phyloP scores from a whole-genome alignment of 2,113 vertebrate genomes.

The Jacana jacana region DNA sequence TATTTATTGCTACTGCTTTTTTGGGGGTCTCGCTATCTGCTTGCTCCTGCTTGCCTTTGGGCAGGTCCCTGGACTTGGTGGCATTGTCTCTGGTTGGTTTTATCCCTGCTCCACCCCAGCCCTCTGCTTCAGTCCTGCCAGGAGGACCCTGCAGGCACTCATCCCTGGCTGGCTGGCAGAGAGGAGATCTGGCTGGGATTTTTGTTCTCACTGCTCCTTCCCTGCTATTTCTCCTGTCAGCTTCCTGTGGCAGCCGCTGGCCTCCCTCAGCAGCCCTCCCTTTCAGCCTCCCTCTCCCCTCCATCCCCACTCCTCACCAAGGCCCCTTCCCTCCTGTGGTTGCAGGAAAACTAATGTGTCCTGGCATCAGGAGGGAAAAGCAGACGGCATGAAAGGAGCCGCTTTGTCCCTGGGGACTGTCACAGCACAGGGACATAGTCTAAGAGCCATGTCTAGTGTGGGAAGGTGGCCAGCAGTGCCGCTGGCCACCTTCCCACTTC shows the following conservation, averaged over 20 bases:
- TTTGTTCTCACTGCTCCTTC: not conserved
- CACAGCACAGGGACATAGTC: accelerated
- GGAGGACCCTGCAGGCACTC: not conserved
- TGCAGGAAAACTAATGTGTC: not conserved
- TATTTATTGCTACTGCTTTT: not conserved
- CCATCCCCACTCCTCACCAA: no score
- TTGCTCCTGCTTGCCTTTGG: not conserved
- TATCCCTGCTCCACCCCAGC: accelerated
- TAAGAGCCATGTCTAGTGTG: accelerated
- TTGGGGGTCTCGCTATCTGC: not conserved
- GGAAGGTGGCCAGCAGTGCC: not conserved
- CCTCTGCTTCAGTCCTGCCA: not conserved
- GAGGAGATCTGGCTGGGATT: not conserved
- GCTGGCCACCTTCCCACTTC: not conserved
- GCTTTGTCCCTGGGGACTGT: not conserved
- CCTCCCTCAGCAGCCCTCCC: not conserved
- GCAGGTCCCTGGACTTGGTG: not conserved
- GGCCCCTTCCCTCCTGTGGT: not conserved
- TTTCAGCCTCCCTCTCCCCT: not conserved
- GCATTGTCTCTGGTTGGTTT: not conserved
- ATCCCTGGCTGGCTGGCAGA: not conserved
- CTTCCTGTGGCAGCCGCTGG: not conserved
- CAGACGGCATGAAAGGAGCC: not conserved
- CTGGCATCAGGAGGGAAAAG: not conserved
- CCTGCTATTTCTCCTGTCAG: not conserved